Conservation (phyloP, 2,888 invertebrate genomes). For the Apamea anceps region DNA sequence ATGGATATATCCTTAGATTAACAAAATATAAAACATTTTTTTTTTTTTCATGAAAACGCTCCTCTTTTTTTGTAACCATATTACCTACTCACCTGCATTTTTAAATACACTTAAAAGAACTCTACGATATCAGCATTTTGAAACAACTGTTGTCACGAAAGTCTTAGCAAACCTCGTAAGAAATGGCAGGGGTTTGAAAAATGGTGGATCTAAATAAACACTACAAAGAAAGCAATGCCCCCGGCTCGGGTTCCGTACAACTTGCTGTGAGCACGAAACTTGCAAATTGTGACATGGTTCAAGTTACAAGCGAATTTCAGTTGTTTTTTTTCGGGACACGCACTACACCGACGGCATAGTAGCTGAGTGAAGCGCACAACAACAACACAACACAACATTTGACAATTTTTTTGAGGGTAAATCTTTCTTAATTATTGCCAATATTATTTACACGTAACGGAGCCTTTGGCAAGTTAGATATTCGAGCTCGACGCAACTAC, state of each 20-base stretch:
- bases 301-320: conserved; percentile 9
- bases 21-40: background rate
- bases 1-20: background rate
- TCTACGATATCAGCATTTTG: background rate
- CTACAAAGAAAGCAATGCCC: conserved; percentile 61
- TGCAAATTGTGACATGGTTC: conserved; percentile 46
- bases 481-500: conserved; percentile 1
- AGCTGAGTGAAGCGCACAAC: background rate
- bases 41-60: background rate
- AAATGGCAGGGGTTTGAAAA: conserved; percentile 50
- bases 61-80: background rate
- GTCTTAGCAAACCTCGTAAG: conserved; percentile 22
- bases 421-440: background rate
- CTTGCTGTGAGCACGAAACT: conserved; percentile 63
- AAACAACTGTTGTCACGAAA: conserved; percentile 39
- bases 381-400: no score
- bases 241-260: conserved; percentile 50
- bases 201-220: conserved; percentile 60
- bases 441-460: background rate
- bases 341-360: no score
- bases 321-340: background rate
- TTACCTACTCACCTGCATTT: background rate
- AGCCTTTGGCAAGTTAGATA: background rate
- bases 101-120: background rate
- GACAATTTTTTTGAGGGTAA: no score